Evolutionary conservation across 2,113 vertebrate species (phyloP).

Genomic region (Archilochus colubris): DNA sequence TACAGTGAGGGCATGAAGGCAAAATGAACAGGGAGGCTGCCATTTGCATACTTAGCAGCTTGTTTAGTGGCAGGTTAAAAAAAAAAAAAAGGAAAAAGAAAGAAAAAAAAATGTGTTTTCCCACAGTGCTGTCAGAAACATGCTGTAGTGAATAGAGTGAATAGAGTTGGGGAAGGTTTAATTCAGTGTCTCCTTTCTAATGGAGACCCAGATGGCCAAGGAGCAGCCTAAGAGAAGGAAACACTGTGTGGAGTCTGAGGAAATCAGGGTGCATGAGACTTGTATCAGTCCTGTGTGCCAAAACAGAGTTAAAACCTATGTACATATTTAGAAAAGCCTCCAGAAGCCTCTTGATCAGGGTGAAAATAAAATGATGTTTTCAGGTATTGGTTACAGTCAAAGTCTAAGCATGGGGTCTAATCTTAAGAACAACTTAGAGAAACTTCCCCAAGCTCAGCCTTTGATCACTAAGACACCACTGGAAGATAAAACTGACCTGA

Average conservation of each 20-base stretch:
- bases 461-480: neutral
- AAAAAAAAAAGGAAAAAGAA: neutral
- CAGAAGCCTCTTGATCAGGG: neutral
- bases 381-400: neutral
- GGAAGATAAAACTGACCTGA: neutral
- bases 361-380: neutral
- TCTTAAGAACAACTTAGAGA: neutral
- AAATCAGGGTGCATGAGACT: neutral
- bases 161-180: neutral
- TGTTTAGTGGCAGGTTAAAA: neutral
- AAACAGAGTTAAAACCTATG: neutral
- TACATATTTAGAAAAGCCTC: neutral
- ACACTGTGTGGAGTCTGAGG: accelerated
- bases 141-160: neutral
- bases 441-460: neutral
- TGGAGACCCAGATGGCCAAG: neutral
- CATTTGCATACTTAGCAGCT: neutral
- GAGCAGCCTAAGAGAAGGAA: neutral
- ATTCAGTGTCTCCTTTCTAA: neutral
- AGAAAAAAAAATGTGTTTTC: neutral
- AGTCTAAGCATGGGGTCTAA: neutral
- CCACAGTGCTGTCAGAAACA: neutral
- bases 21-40: neutral
- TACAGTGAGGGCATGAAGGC: neutral
- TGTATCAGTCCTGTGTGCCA: neutral